Evolutionary conservation across 1,140 invertebrate species (phyloP), one percentile per base, ranked within the genome.

Genomic region (Leguminivora glycinivorella): DNA sequence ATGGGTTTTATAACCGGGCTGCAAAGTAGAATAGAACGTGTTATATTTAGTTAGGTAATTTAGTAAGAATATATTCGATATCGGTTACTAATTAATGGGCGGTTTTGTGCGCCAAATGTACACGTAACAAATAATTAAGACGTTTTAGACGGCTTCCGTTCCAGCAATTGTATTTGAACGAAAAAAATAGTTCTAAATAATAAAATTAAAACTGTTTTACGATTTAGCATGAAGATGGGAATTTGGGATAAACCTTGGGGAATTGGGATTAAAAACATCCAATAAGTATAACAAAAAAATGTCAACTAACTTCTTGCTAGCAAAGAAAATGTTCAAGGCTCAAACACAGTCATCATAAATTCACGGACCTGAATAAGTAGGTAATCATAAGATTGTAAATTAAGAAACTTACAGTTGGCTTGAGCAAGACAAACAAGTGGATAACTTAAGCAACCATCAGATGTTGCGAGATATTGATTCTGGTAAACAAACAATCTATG

Each of bases 401-500:
- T 52, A 52, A 52, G 47, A 52, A 52, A 6, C 17, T 52, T 22
- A 52, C 47, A 52, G 17, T 52, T 52, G 47, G 22, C 47, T 52
- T 52, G 47, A 22, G 19, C 47, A 52, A 52, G 47, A 52, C 47
- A 52, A 52, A 52, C 47, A 22, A 52, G 17, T 19, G 22, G 47
- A 52, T 52, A 52, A 52, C 47, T 52, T 52, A n/a, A 52, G 47
- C 22, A 52, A 52, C 47, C 47, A 52, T 52, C 47, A 52, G 47
- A 52, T 52, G 19, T 17, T 22, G 47, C 67, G 66, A 78, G 76
- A 76, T 78, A 78, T 70, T 70, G 70, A 72, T 76, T 72, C 67
- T 40, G 69, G 74, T 69, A 73, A 73, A 75, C 74, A 79, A 76
- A 75, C 72, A 67, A 74, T 74, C 72, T 70, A 60, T 63, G 71